Percentiles rank a stretch among this genome's conserved stretches.
These are phyloP conservation scores for Cantharis rustica DNA, from an alignment of 2,888 invertebrate species.

Conservation along the genomic window DNA sequence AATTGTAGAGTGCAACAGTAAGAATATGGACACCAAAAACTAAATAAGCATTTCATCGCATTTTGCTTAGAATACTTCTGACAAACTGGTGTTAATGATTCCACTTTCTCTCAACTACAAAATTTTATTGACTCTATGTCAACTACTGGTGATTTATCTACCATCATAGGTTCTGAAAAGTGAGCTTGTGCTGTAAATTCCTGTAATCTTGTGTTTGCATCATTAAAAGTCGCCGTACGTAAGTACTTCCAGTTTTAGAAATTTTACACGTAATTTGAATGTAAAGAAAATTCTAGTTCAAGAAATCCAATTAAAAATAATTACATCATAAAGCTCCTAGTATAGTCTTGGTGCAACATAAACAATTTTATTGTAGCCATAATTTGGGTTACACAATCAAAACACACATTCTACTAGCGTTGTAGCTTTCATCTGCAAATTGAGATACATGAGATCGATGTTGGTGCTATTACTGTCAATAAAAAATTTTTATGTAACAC, in stretches of 20 bases:
- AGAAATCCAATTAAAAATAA: conserved; percentile 3
- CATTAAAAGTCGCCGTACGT: neutral
- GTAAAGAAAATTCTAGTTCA: neutral
- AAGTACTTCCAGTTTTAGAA: neutral
- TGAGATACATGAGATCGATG: neutral
- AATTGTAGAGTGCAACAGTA: too few relatives aligned
- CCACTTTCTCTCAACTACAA: neutral
- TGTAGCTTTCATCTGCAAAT: neutral
- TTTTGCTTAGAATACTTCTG: too few relatives aligned
- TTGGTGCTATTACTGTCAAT: neutral
- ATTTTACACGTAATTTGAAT: neutral
- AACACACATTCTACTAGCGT: neutral
- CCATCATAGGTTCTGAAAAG: neutral
- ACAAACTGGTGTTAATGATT: neutral
- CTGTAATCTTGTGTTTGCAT: neutral
- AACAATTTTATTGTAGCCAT: conserved; percentile 1
- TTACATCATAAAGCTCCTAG: neutral
- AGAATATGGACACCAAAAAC: too few relatives aligned
- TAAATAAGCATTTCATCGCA: too few relatives aligned
- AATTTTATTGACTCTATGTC: neutral
- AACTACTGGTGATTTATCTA: neutral
- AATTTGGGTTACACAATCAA: conserved; percentile 3
- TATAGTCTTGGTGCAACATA: neutral
- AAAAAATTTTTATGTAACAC: neutral
- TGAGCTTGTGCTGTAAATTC: neutral